These are phyloP conservation scores for Petrosia ficiformis DNA, from an alignment of 37 sponge, comb jelly and placozoan genomes.

Conservation along the genomic window DNA sequence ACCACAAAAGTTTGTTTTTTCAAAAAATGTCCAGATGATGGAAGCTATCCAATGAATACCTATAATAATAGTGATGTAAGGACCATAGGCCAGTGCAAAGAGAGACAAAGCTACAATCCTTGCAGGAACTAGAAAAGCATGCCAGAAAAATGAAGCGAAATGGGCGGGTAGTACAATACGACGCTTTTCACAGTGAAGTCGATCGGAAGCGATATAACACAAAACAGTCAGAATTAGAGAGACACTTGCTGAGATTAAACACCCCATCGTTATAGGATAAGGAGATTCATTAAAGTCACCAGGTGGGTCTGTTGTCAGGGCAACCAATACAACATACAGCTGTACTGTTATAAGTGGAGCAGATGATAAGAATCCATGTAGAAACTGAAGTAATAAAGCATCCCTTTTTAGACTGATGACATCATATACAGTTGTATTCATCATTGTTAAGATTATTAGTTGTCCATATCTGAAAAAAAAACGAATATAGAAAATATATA, in stretches of 20 bases:
- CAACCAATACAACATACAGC: conserved; percentile 21
- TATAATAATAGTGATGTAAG: conserved; percentile 37
- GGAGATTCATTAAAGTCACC: neutral
- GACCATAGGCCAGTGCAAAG: conserved; percentile 38
- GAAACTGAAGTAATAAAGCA: conserved; percentile 46
- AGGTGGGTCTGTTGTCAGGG: neutral
- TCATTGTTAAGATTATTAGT: conserved; percentile 15
- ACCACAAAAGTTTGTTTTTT: conserved; percentile 36
- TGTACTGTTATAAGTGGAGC: conserved; percentile 63
- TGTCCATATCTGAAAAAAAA: conserved; percentile 17
- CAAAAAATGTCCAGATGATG: conserved; percentile 27
- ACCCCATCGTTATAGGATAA: conserved; percentile 9
- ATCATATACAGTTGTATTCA: neutral
- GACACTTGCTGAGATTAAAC: conserved; percentile 5
- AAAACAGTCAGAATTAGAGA: conserved; percentile 34
- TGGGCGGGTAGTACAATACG: conserved; percentile 29
- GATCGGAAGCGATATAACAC: conserved; percentile 22
- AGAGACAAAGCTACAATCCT: conserved; percentile 44
- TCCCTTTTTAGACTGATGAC: conserved; percentile 33
- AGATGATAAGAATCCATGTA: conserved; percentile 49
- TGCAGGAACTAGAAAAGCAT: conserved; percentile 34
- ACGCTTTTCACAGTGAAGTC: conserved; percentile 23
- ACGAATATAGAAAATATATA: neutral
- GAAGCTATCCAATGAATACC: conserved; percentile 57
- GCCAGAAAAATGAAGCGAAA: conserved; percentile 35